Percentiles rank a stretch among this genome's conserved stretches.
These are phyloP conservation scores for Elegia similella DNA, from an alignment of 2,888 invertebrate genomes.

Conservation along the genomic window DNA sequence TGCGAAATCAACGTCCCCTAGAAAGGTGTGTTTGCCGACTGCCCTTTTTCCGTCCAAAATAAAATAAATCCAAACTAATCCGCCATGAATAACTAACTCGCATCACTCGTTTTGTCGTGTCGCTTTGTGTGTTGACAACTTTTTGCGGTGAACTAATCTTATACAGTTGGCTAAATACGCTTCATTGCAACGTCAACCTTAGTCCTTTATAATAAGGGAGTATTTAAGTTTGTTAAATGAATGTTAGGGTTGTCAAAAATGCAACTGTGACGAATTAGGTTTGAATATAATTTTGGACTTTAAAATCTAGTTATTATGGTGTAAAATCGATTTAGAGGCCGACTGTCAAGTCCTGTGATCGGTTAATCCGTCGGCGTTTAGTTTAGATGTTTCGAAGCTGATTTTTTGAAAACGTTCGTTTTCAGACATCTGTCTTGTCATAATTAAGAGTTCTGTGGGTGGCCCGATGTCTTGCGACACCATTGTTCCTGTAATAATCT, in stretches of 20 bases:
- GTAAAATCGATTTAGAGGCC: not conserved
- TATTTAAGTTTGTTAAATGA: not conserved
- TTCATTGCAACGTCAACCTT: slow-evolving; percentile 11
- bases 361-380: slow-evolving; percentile 75
- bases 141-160: slow-evolving; percentile 31
- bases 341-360: slow-evolving; percentile 29
- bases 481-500: slow-evolving; percentile 54
- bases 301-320: not conserved
- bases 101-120: slow-evolving; percentile 65
- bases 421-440: slow-evolving; percentile 72
- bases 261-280: slow-evolving; percentile 8
- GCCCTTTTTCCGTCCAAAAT: slow-evolving; percentile 42
- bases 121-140: slow-evolving; percentile 73
- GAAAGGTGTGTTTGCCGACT: slow-evolving; percentile 23
- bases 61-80: slow-evolving; percentile 69
- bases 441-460: slow-evolving; percentile 65
- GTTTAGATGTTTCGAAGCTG: slow-evolving; percentile 68
- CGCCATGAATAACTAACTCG: slow-evolving; percentile 75
- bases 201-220: not conserved
- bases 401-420: slow-evolving; percentile 67
- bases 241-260: slow-evolving; percentile 10
- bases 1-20: slow-evolving; percentile 46
- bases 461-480: slow-evolving; percentile 31
- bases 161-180: not conserved
- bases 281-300: not conserved